Base-by-base conservation (phyloP, 2,888 invertebrate genomes). In the Agapostemon virescens region DNA sequence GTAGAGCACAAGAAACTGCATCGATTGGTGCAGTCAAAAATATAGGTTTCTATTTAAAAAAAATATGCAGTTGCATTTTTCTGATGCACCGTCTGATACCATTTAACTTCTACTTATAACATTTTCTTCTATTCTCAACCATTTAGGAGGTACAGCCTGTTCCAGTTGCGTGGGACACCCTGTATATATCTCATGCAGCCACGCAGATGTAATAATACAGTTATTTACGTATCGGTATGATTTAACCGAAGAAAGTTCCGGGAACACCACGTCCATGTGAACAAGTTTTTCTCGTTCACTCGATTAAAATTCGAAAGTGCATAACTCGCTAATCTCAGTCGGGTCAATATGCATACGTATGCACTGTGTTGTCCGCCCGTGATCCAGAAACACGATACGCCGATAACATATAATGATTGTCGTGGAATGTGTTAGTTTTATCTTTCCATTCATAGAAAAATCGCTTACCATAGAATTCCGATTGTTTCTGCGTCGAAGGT, bases 301-400 rank as follows among this genome's bases (percentile, higher is more conserved):
- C 67, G 67, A 74, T 77, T 74, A 68, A 67, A 77, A 70, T 81
- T 81, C 66, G 77, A 74, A 81, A 77, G 77, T 70, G 58, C 58
- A 69, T 58, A 66, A 69, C 58, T 73, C 23, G 77, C 40, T 69
- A 81, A 79, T 79, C 55, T 55, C 49, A 40, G 26, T 67, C 45
- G 61, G n/a, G 58, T 30, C 52, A 69, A 66, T 69, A 69, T 69
- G 40, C 71, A 64, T 64, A 67, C 68, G 45, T 63, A 40, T 49
- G 66, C 61, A 33, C 33, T 33, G 5, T 33, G 33, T 30, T 33
- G 49, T 64, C 26, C 72, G 61, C 38, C 49, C 15, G 64, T 69
- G 64, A 63, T 74, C 45, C 33, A 74, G 69, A 68, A 79, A 75
- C 49, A 26, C 42, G 52, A 69, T 30, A 75, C 42, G 33, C 49